Evolutionary conservation across 2,113 vertebrate genomes (phyloP).

Genomic region (Sakesphorus luctuosus): DNA sequence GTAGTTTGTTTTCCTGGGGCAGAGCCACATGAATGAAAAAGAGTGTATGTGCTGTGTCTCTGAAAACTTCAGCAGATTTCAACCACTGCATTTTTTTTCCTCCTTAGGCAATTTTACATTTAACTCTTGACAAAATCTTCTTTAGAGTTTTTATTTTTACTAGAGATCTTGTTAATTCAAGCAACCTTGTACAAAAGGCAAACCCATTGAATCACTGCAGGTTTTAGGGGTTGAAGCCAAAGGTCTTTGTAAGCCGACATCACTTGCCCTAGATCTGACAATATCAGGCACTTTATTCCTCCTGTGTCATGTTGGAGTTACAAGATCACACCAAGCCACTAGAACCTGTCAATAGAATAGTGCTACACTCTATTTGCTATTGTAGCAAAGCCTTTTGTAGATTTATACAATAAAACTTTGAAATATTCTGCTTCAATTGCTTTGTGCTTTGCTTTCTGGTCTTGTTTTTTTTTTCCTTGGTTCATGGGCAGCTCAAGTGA

Average conservation of each 20-base stretch:
- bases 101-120: constrained; percentile 46
- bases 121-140: background rate
- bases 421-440: constrained; percentile 5
- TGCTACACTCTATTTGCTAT: constrained; percentile 38
- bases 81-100: background rate
- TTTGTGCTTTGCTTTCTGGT: background rate
- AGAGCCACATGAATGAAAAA: background rate
- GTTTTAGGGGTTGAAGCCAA: constrained; percentile 39
- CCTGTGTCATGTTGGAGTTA: constrained; percentile 48
- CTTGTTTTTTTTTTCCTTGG: background rate
- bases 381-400: constrained; percentile 69
- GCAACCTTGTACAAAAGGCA: constrained; percentile 15
- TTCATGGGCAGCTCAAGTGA: background rate
- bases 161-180: constrained; percentile 28
- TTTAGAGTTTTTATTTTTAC: constrained; percentile 63
- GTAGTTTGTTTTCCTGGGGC: constrained; percentile 36
- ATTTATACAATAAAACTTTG: constrained; percentile 73
- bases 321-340: constrained; percentile 49
- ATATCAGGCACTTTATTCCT: constrained; percentile 43
- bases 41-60: background rate
- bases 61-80: background rate
- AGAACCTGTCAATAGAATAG: constrained; percentile 18
- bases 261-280: constrained; percentile 4
- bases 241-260: constrained; percentile 43
- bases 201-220: background rate